A percentile compares a stretch with the other conserved stretches of the same genome.
phyloP scores from a whole-genome alignment of 2,888 invertebrate genomes.

The Tetragonisca angustula region DNA sequence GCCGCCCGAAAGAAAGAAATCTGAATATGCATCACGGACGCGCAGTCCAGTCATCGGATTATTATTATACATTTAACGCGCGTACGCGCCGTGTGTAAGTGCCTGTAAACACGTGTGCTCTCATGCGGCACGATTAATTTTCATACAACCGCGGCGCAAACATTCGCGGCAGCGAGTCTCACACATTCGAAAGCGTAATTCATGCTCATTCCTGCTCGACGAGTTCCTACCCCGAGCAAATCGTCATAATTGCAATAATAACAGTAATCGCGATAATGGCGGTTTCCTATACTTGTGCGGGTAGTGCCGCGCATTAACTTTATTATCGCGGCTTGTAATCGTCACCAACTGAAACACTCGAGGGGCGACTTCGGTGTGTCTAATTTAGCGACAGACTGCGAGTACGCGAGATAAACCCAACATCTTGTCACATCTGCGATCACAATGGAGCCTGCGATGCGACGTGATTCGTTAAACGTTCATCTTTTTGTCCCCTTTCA shows the following conservation, averaged over 20 bases:
- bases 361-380: conserved; percentile 11
- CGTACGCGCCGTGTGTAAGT: neutral
- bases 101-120: neutral
- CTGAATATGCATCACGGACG: neutral
- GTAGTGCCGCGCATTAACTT: conserved; percentile 59
- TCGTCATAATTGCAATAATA: conserved; percentile 77
- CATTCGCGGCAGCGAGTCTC: conserved; percentile 5
- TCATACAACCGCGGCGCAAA: conserved; percentile 31
- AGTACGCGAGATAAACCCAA: conserved; percentile 5
- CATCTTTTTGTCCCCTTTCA: too few species aligned
- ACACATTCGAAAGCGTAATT: conserved; percentile 45
- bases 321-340: conserved; percentile 61
- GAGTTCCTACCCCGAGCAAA: conserved; percentile 68
- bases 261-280: conserved; percentile 75
- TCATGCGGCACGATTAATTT: conserved; percentile 36
- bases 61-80: neutral
- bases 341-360: conserved; percentile 45
- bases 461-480: too few species aligned
- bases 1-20: neutral
- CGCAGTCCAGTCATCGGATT: neutral
- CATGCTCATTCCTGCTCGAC: conserved; percentile 39
- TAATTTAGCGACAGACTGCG: conserved; percentile 34
- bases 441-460: neutral
- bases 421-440: neutral
- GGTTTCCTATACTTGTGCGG: conserved; percentile 58